Percentiles rank a stretch among this genome's conserved stretches.
phyloP scores from a whole-genome alignment of 2,797 vertebrate species.

The Myotis planiceps region DNA sequence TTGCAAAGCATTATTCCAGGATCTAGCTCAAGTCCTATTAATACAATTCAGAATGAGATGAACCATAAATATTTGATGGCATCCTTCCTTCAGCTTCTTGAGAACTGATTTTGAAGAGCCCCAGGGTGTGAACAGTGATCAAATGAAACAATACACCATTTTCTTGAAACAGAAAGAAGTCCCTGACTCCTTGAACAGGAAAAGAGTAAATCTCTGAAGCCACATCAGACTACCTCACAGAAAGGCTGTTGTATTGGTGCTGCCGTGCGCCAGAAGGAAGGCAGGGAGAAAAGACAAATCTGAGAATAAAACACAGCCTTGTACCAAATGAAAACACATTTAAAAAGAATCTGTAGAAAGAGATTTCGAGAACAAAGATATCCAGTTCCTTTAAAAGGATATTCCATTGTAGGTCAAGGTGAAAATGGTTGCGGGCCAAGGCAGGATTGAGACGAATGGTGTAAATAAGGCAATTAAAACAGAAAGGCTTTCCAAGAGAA shows the following conservation, averaged over 20 bases:
- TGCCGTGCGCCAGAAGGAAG: not conserved
- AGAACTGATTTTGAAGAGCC: not conserved
- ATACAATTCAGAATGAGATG: not conserved
- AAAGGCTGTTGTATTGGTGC: not conserved
- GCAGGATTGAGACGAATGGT: conserved; percentile 48
- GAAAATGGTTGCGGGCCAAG: conserved; percentile 24
- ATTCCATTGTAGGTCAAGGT: conserved; percentile 59
- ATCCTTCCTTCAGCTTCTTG: not conserved
- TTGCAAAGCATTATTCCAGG: not conserved
- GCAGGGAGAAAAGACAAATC: not conserved
- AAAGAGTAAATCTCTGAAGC: not conserved
- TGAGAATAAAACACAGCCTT: not conserved
- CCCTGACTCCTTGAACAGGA: not conserved
- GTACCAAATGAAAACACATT: not conserved
- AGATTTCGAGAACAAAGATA: conserved; percentile 7
- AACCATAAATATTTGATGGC: conserved; percentile 24
- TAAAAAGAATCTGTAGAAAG: not conserved
- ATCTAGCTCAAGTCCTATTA: not conserved
- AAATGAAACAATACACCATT: not conserved
- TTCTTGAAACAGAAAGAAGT: conserved; percentile 18
- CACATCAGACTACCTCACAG: not conserved
- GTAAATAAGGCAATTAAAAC: conserved; percentile 70
- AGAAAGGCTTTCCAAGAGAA: conserved; percentile 65
- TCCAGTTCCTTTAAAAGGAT: not conserved
- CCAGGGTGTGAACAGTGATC: not conserved